Evolutionary conservation across 2,888 invertebrate species (phyloP), one percentile per base, ranked within the genome.

Genomic region (Lasioglossum lativentre): DNA sequence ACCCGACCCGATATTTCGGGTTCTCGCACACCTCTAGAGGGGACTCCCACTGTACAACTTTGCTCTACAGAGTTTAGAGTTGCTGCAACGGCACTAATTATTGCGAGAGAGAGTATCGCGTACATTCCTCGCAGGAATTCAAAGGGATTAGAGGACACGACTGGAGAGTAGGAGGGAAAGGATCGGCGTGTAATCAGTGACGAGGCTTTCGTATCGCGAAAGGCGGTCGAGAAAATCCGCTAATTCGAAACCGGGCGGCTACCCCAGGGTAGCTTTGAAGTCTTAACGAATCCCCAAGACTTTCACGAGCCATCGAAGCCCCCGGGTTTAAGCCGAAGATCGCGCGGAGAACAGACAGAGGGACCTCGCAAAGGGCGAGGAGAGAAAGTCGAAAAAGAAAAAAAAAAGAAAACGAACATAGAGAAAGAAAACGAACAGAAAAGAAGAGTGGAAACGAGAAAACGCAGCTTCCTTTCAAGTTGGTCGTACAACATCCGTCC

Each of bases 261-360:
- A 75, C 74, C 70, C 80, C 82, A 73, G 34, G 73, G 78, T 75
- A 30, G 85, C 92, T 93, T 92, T 92, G 92, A 93, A 88, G 89
- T 91, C 86, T 86, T 87, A 91, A 89, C 90, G 89, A 91, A 91
- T 87, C 87, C 63, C 73, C 66, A 83, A 86, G 88, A 90, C 89
- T 88, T 90, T 89, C 83, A 85, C 83, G 86, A 88, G 80, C 85
- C 86, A 90, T 90, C 89, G 87, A 83, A 86, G 81, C 83, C 63
- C 63, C 16, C 66, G 52, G 59, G 59, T 78, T 85, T 88, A 83
- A 86, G 76, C 52, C 79, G 47, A 80, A 76, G 71, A 73, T 42
- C 59, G 52, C 5, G 70, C 59, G 3, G n/a, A 38, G 47, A 40
- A 52, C 34, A 52, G 59, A 42, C 47, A 52, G 45, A 80, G 56